These are phyloP conservation scores for Uria lomvia DNA, from an alignment of 2,113 vertebrate genomes.

Conservation along the genomic window DNA sequence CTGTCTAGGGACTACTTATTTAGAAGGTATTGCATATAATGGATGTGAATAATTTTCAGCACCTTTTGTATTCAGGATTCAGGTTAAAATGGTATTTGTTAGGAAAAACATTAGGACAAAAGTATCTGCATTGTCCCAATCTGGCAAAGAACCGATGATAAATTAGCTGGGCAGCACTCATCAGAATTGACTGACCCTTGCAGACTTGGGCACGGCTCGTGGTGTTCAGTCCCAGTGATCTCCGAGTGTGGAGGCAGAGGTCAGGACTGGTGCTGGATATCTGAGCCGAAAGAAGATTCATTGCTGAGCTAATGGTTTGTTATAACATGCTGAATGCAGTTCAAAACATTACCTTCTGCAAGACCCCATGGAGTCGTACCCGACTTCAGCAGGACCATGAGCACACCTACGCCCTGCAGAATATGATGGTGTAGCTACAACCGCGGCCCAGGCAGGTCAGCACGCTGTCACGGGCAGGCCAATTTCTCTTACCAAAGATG, in stretches of 20 bases:
- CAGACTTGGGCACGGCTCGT: neutral
- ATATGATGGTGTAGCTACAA: neutral
- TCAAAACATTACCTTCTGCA: neutral
- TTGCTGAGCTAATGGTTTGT: neutral
- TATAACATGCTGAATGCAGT: neutral
- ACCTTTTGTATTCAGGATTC: neutral
- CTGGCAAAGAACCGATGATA: neutral
- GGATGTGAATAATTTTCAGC: neutral
- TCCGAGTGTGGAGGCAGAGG: neutral
- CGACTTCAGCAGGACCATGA: neutral
- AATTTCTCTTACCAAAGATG: neutral
- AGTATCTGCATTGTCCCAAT: neutral
- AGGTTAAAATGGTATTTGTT: neutral
- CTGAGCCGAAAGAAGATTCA: neutral
- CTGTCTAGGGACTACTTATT: neutral
- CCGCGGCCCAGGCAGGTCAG: neutral
- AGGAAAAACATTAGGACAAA: neutral
- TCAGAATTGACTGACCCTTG: neutral
- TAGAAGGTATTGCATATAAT: neutral
- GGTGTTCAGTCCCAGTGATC: neutral
- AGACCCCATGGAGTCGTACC: neutral
- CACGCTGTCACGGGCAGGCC: neutral
- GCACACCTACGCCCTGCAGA: neutral
- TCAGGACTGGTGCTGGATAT: neutral
- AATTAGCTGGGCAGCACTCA: neutral